Percentiles rank a stretch among this genome's conserved stretches.
Conservation (phyloP, 2,797 vertebrate genomes). For the Ctenosaura bakeri region DNA sequence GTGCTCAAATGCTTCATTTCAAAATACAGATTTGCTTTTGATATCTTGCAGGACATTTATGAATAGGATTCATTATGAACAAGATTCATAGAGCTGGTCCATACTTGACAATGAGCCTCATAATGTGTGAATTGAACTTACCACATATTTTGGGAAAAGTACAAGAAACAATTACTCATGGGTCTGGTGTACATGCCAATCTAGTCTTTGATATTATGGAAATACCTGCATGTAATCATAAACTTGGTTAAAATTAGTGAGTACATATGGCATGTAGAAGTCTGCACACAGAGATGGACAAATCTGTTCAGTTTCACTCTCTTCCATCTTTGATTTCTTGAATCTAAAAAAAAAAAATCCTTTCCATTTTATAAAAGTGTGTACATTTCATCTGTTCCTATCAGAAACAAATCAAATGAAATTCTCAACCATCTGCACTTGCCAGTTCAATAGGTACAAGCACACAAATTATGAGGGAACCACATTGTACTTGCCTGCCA, state of each 20-base stretch:
- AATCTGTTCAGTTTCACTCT: not conserved
- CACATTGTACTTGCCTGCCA: not conserved
- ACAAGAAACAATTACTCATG: too few species aligned
- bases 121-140: not conserved
- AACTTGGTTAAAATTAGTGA: not conserved
- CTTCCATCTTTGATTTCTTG: not conserved
- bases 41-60: not conserved
- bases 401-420: not conserved
- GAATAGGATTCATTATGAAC: not conserved
- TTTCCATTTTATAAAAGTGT: not conserved
- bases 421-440: not conserved
- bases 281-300: not conserved
- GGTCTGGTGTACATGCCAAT: not conserved
- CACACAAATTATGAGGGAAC: not conserved
- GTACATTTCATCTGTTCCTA: not conserved
- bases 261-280: not conserved
- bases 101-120: not conserved
- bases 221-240: not conserved
- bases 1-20: not conserved
- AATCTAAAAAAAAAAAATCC: too few species aligned
- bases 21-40: not conserved
- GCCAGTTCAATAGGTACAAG: not conserved
- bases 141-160: not conserved
- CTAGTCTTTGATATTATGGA: not conserved
- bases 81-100: not conserved